Conservation (phyloP, 2,113 vertebrate species). For the Octodon degus region DNA sequence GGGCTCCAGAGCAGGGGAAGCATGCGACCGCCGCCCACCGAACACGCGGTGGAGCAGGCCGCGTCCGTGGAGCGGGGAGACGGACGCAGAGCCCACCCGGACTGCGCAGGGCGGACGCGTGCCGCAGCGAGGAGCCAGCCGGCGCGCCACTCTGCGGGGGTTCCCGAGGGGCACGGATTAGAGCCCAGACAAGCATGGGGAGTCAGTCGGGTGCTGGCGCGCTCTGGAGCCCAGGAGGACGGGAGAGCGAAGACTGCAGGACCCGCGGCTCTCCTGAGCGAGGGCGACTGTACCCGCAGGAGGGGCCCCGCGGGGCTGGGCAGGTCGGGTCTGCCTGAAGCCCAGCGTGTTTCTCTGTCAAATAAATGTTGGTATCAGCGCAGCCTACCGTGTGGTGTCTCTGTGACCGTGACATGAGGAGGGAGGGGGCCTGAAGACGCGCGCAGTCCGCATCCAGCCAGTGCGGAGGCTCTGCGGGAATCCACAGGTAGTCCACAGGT, state of each 20-base stretch:
- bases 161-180: background rate
- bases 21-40: background rate
- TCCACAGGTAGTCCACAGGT: background rate
- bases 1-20: background rate
- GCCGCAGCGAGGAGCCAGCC: background rate
- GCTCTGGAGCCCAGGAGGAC: background rate
- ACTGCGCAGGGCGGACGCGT: background rate
- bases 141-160: background rate
- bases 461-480: background rate
- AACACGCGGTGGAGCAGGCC: background rate
- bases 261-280: background rate
- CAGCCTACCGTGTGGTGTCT: background rate
- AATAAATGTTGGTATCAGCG: background rate
- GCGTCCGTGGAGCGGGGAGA: background rate
- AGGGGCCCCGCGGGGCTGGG: background rate
- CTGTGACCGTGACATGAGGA: background rate
- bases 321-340: background rate
- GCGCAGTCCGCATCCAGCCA: background rate
- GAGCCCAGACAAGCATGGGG: background rate
- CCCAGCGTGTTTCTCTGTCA: background rate
- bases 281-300: background rate
- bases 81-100: background rate
- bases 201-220: background rate
- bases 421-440: background rate
- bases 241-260: background rate